A percentile compares a stretch with the other conserved stretches of the same genome.
Evolutionary conservation across 2,113 vertebrate species (phyloP).

Genomic region (Pandion haliaetus): DNA sequence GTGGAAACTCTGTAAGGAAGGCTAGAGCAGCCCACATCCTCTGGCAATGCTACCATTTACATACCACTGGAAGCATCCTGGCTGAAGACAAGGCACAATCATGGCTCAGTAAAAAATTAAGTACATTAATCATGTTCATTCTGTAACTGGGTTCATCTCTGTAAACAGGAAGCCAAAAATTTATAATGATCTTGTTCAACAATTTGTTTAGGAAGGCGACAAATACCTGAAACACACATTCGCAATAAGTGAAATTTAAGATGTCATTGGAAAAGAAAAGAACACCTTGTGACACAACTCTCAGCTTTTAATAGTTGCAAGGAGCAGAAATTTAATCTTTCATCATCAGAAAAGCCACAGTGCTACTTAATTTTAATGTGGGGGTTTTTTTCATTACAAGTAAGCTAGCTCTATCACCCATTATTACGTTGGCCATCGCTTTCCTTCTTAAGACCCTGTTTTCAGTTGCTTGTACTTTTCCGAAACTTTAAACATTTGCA

Average conservation of each 20-base stretch:
- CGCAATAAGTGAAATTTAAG: neutral
- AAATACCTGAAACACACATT: neutral
- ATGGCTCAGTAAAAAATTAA: neutral
- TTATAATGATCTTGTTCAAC: neutral
- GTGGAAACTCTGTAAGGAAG: neutral
- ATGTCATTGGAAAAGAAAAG: neutral
- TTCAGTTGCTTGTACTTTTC: neutral
- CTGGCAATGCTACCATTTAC: neutral
- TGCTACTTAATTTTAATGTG: neutral
- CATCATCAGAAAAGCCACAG: neutral
- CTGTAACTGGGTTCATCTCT: neutral
- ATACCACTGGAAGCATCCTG: neutral
- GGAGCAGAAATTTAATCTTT: neutral
- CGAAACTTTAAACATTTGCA: neutral
- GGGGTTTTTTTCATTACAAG: neutral
- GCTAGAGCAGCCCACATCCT: neutral
- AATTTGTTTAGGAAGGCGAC: neutral
- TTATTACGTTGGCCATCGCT: fast-evolving
- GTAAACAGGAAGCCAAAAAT: neutral
- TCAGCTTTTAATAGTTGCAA: neutral
- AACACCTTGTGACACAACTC: neutral
- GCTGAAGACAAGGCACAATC: neutral
- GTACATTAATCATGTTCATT: neutral
- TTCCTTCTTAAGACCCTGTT: neutral
- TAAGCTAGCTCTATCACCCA: neutral